These are phyloP conservation scores for Eupsilia transversa DNA, from an alignment of 2,888 invertebrate genomes.

Conservation along the genomic window DNA sequence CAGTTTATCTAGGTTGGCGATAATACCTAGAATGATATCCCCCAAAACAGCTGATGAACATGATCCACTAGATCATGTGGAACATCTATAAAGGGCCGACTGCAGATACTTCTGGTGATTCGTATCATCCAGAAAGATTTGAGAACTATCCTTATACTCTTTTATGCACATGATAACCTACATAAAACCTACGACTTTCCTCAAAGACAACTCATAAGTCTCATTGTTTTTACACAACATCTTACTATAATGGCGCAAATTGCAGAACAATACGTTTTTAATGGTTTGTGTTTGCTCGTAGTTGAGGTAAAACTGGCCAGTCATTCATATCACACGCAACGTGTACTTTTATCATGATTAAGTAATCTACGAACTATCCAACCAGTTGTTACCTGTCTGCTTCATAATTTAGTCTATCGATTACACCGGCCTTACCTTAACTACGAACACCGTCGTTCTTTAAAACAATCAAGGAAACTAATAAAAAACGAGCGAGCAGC, in stretches of 20 bases:
- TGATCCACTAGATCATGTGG: conserved; percentile 4
- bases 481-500: conserved; percentile 18
- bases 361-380: conserved; percentile 40
- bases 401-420: conserved; percentile 50
- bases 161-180: conserved; percentile 7
- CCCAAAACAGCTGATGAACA: too few relatives aligned
- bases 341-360: conserved; percentile 42
- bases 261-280: conserved; percentile 17
- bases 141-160: conserved; percentile 6
- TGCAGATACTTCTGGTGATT: conserved; percentile 30
- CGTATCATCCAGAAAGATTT: conserved; percentile 6
- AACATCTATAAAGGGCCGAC: conserved; percentile 12
- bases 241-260: conserved; percentile 29
- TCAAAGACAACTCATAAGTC: neutral
- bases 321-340: conserved; percentile 32
- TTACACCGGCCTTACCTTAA: conserved; percentile 6
- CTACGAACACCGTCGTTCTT: conserved; percentile 2
- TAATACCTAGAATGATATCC: conserved; percentile 6
- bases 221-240: conserved; percentile 12
- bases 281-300: conserved; percentile 44
- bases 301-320: conserved; percentile 12
- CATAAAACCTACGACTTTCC: conserved; percentile 13
- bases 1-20: conserved; percentile 14
- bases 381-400: conserved; percentile 26
- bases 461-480: conserved; percentile 14